Evolutionary conservation across 2,113 vertebrate genomes (phyloP).

Genomic region (Lichenostomus cassidix): DNA sequence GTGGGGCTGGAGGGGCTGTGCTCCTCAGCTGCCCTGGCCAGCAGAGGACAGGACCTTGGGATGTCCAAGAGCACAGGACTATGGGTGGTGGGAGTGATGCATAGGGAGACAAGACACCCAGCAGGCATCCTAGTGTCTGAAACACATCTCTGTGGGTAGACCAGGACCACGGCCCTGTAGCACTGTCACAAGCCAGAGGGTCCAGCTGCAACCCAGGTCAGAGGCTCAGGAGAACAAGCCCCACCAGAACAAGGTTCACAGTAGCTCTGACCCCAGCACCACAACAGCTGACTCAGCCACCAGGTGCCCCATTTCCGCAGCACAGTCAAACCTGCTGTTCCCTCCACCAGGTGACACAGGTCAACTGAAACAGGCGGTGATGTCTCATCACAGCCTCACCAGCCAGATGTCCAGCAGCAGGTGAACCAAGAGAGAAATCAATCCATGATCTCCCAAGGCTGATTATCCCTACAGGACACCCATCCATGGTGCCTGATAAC

Average conservation of each 20-base stretch:
- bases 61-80: fast-evolving
- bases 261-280: not conserved
- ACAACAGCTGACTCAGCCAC: not conserved
- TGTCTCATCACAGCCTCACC: not conserved
- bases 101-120: not conserved
- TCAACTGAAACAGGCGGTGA: not conserved
- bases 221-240: not conserved
- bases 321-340: not conserved
- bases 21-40: not conserved
- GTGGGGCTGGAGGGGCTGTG: not conserved
- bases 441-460: not conserved
- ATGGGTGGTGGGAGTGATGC: fast-evolving
- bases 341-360: not conserved
- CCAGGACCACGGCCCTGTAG: not conserved
- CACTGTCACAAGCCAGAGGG: not conserved
- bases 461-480: not conserved
- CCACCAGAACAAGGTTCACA: not conserved
- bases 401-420: not conserved
- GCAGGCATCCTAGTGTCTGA: not conserved
- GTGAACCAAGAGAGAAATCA: not conserved
- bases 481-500: not conserved
- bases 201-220: not conserved
- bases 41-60: not conserved
- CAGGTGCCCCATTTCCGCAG: not conserved
- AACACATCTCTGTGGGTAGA: not conserved